phyloP scores from a whole-genome alignment of 1,140 invertebrate species.

The Dendrolimus kikuchii region DNA sequence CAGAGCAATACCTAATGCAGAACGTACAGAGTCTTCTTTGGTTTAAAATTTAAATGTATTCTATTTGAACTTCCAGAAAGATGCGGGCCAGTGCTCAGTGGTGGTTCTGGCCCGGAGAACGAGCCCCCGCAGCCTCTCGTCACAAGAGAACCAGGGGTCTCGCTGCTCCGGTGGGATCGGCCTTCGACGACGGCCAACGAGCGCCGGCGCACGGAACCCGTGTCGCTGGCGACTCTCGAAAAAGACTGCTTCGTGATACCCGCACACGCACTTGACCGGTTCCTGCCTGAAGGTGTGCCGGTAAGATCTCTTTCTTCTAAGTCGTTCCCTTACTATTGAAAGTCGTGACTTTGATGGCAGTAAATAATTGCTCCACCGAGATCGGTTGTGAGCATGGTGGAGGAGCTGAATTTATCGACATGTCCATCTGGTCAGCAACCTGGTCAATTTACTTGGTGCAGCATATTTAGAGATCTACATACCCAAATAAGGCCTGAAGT shows the following conservation, averaged over 20 bases:
- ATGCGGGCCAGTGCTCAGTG: constrained; percentile 66
- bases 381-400: too few relatives aligned
- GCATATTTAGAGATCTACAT: too few relatives aligned
- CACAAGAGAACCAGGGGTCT: constrained; percentile 57
- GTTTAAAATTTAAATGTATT: too few relatives aligned
- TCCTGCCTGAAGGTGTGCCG: constrained; percentile 88
- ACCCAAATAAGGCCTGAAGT: too few relatives aligned
- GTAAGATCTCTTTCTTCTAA: constrained; percentile 64
- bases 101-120: constrained; percentile 44
- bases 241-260: constrained; percentile 93
- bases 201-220: constrained; percentile 73
- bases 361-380: too few relatives aligned
- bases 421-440: too few relatives aligned
- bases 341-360: too few relatives aligned
- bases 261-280: constrained; percentile 86
- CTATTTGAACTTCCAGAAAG: constrained; percentile 42
- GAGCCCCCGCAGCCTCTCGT: constrained; percentile 64
- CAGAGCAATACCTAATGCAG: too few relatives aligned
- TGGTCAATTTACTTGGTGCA: neutral
- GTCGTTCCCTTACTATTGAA: too few relatives aligned
- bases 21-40: too few relatives aligned
- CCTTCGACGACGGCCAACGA: constrained; percentile 33
- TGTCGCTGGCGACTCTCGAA: constrained; percentile 83
- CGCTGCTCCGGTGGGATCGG: constrained; percentile 62
- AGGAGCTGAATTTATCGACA: too few relatives aligned